Evolutionary conservation across 2,113 vertebrate species (phyloP).

Genomic region (Archocentrus centrarchus): DNA sequence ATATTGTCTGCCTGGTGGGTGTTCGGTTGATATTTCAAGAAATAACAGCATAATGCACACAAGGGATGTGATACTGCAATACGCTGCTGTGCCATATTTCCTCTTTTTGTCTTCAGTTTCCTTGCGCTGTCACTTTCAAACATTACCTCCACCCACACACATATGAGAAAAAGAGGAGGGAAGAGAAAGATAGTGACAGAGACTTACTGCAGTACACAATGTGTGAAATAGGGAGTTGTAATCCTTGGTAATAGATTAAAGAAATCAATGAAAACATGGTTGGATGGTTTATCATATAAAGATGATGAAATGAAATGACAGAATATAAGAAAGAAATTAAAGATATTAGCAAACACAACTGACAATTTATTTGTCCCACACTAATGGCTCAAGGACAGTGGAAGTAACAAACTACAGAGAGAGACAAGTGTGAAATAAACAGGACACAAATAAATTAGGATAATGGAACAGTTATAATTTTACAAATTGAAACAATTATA

Average conservation of each 20-base stretch:
- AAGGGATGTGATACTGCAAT: constrained; percentile 61
- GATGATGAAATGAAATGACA: constrained; percentile 62
- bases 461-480: constrained; percentile 41
- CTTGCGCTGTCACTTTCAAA: constrained; percentile 68
- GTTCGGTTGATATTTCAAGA: constrained; percentile 65
- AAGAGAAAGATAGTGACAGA: constrained; percentile 45
- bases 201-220: constrained; percentile 56
- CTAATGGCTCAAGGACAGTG: constrained; percentile 59
- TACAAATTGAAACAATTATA: constrained; percentile 40
- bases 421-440: constrained; percentile 48
- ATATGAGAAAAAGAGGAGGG: constrained; percentile 21
- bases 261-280: constrained; percentile 58
- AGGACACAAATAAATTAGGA: constrained; percentile 41
- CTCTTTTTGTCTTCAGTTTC: constrained; percentile 66
- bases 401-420: constrained; percentile 42
- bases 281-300: constrained; percentile 54
- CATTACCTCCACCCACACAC: constrained; percentile 69
- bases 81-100: constrained; percentile 57
- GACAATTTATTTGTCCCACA: constrained; percentile 46
- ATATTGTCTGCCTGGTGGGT: constrained; percentile 52
- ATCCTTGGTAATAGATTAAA: constrained; percentile 63
- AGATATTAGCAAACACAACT: constrained; percentile 39
- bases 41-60: constrained; percentile 69
- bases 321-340: constrained; percentile 47
- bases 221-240: constrained; percentile 52